Evolutionary conservation across 2,797 vertebrate genomes (phyloP).

Genomic region (Periparus ater): DNA sequence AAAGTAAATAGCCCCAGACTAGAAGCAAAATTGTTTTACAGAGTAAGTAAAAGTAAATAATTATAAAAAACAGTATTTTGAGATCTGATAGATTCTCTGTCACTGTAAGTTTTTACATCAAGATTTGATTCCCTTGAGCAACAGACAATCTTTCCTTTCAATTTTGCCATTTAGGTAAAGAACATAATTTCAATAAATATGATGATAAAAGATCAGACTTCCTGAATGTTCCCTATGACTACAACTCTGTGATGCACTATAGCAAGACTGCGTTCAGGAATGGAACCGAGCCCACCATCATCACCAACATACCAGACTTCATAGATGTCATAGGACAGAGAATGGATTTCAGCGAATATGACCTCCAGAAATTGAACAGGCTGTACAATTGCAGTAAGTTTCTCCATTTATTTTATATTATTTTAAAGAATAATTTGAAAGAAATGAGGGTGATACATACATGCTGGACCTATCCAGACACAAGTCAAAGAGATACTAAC

Average conservation of each 20-base stretch:
- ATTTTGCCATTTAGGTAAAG: constrained; percentile 74
- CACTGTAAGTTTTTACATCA: not conserved
- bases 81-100: not conserved
- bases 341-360: constrained; percentile 93
- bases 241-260: constrained; percentile 96
- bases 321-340: constrained; percentile 90
- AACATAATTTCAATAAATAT: constrained; percentile 87
- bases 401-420: not conserved
- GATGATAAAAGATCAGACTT: constrained; percentile 81
- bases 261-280: constrained; percentile 87
- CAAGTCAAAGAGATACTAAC: not conserved
- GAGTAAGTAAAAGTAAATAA: not conserved
- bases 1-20: not conserved
- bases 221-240: constrained; percentile 92
- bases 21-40: not conserved
- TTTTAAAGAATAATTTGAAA: not conserved
- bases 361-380: constrained; percentile 86
- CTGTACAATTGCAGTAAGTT: constrained; percentile 93
- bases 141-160: not conserved
- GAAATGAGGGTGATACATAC: not conserved
- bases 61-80: not conserved
- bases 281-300: constrained; percentile 85
- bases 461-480: not conserved
- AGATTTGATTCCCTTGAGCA: not conserved
- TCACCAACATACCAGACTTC: constrained; percentile 88